These are phyloP conservation scores for Chalcis sispes DNA, from an alignment of 2,888 invertebrate genomes.

Conservation along the genomic window DNA sequence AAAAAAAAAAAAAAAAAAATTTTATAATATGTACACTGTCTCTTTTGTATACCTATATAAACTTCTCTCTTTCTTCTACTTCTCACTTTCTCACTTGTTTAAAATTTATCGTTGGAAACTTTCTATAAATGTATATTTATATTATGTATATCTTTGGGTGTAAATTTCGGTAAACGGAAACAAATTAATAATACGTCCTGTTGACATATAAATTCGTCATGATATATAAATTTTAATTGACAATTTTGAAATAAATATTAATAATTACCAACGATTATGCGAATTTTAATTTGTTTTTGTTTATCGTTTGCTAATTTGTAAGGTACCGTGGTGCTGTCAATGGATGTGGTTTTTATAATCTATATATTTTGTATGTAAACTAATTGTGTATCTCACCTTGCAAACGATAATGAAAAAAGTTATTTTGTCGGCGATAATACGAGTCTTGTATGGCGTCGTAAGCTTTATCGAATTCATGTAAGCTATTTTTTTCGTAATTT, in stretches of 20 bases:
- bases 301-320: conserved; percentile 31
- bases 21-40: too few relatives aligned
- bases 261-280: too few relatives aligned
- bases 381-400: conserved; percentile 29
- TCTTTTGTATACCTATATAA: conserved; percentile 55
- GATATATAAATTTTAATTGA: too few relatives aligned
- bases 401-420: conserved; percentile 17
- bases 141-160: conserved; percentile 38
- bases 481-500: conserved; percentile 14
- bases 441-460: conserved; percentile 32
- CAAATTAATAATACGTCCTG: conserved; percentile 46
- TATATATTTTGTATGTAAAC: conserved; percentile 33
- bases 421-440: conserved; percentile 40
- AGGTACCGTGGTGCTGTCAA: conserved; percentile 34
- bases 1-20: too few relatives aligned
- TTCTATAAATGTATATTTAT: conserved; percentile 39
- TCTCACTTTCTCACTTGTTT: conserved; percentile 73
- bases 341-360: conserved; percentile 29
- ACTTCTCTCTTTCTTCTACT: conserved; percentile 62
- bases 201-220: too few relatives aligned
- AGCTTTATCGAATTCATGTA: conserved; percentile 32
- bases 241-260: too few relatives aligned
- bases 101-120: conserved; percentile 34
- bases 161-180: conserved; percentile 32
- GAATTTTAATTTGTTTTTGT: conserved; percentile 48